Conservation (phyloP, 2,797 vertebrate genomes). For the Rhinella marina region DNA sequence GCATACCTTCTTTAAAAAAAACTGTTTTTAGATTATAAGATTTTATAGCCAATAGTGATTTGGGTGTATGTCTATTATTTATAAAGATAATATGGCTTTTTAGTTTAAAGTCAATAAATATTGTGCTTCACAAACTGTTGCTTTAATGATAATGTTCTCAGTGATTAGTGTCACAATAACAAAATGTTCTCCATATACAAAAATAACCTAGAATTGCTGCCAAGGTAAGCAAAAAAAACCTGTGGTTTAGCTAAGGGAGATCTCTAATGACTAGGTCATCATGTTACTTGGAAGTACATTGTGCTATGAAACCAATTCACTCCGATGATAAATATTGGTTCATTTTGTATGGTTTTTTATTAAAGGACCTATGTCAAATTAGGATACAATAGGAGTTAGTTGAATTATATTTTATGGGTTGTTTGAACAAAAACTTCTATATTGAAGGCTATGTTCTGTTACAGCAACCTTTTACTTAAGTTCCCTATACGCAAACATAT, state of each 20-base stretch:
- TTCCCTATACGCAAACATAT: background rate
- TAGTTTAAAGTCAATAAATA: background rate
- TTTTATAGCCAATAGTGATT: background rate
- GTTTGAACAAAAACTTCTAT: background rate
- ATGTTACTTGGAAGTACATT: background rate
- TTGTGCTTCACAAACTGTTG: background rate
- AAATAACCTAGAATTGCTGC: background rate
- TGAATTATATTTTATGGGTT: background rate
- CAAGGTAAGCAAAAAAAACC: conserved; percentile 16
- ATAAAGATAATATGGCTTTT: background rate
- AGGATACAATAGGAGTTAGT: background rate
- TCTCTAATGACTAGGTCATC: conserved; percentile 13
- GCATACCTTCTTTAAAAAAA: background rate
- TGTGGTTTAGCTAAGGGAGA: background rate
- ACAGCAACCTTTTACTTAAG: background rate
- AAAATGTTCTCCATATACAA: conserved; percentile 9
- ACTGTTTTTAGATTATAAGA: background rate
- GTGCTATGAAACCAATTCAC: background rate
- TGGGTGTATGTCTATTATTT: background rate
- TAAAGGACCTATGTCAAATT: background rate
- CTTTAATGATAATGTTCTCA: background rate
- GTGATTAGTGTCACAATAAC: background rate
- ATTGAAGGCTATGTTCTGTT: background rate
- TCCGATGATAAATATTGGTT: background rate
- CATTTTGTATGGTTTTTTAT: background rate